Base-by-base conservation (phyloP, 2,797 vertebrate genomes). In the Percopsis omiscomaycus region DNA sequence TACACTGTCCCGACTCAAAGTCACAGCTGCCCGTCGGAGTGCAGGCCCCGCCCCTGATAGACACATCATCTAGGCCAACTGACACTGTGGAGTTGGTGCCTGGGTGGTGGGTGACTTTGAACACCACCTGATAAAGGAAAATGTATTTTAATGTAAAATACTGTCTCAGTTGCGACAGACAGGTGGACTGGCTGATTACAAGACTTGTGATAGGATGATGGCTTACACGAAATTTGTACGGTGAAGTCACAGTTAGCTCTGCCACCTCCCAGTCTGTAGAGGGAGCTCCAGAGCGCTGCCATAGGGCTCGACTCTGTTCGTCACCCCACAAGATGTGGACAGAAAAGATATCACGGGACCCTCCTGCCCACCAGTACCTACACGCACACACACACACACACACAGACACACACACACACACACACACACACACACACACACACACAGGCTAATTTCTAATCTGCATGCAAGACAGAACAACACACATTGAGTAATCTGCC, bases 1-100 rank as follows among this genome's bases (percentile, higher is more conserved):
- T 87, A 71, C 91, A 92, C 42, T 70, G 76, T 22, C 90, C 89
- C 0, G 88, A 89, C 74, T 93, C 91, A 82, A 93, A 93, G 79
- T 93, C 92, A 81, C 92, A 94, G 80, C 81, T 91, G 62, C 82
- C 91, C 27, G 66, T 53, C 46, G 85, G 77, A 68, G 55, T 53
- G 66, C 91, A 94, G 27, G 84, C 74, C 37, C 87, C 88, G 0
- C 29, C 63, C 22, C 66, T 85, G 61, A 90, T 16, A 37, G 88
- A 92, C 57, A 92, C 74, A 63, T 93, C 92, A 77, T 93, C 92
- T 16, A 92, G 66, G 67, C 84, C 37, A 9, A 42, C 37, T 42
- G 37, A 84, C 52, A 84, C 81, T 6, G 83, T 60, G 15, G 79
- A 68, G 16, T 55, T 74, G 0, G 61, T 30, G 47, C 48, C 81